These are phyloP conservation scores for Heterocephalus glaber DNA, from an alignment of 2,113 vertebrate genomes.

Conservation along the genomic window DNA sequence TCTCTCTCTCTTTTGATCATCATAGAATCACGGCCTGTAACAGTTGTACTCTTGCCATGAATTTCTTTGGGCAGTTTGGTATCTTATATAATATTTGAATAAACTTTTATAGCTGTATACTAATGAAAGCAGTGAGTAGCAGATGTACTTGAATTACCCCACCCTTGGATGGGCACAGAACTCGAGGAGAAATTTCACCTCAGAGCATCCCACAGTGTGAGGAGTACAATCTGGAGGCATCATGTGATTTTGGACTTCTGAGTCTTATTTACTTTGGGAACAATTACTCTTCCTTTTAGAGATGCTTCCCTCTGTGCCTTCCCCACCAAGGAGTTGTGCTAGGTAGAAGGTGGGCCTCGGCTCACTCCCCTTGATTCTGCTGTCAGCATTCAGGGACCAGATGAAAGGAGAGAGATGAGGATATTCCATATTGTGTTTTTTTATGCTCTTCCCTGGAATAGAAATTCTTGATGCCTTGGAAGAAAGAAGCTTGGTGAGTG, in stretches of 20 bases:
- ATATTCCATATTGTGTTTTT: background rate
- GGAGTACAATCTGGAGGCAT: background rate
- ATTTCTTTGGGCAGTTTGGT: background rate
- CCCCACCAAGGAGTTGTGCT: background rate
- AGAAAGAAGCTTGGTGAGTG: background rate
- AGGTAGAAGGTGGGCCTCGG: background rate
- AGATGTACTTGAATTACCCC: slow-evolving; percentile 25
- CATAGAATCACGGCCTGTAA: background rate
- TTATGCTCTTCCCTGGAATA: background rate
- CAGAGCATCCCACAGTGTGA: background rate
- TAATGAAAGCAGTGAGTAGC: background rate
- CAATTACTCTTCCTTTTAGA: background rate
- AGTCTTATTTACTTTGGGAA: background rate
- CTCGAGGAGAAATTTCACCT: background rate
- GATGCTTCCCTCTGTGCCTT: background rate
- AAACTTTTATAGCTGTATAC: background rate
- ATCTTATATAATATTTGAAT: background rate
- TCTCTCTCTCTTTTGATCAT: background rate
- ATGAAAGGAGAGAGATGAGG: background rate
- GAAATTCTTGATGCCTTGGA: background rate
- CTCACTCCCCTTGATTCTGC: background rate
- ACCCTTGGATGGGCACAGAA: background rate
- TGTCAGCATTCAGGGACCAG: slow-evolving; percentile 44
- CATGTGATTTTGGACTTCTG: background rate
- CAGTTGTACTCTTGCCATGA: background rate